Conservation (phyloP, 2,113 vertebrate species). For the Cyprinodon tularosa region DNA sequence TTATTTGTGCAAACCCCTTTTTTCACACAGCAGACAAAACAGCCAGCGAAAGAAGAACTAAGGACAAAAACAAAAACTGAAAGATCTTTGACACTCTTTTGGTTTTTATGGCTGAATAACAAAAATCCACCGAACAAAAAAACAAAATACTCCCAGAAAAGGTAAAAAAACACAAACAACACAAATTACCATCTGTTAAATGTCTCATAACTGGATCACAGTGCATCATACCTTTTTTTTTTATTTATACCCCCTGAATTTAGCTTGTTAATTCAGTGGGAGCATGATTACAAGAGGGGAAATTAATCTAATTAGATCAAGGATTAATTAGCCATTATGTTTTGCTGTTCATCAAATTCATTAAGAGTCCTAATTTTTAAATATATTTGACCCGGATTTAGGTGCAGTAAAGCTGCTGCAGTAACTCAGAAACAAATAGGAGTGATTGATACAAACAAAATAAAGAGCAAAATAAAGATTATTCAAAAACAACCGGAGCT, state of each 20-base stretch:
- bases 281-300: conserved; percentile 18
- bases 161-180: neutral
- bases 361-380: neutral
- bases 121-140: neutral
- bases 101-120: neutral
- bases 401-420: neutral
- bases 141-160: neutral
- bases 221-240: neutral
- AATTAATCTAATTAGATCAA: conserved; percentile 9
- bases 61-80: neutral
- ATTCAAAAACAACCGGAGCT: neutral
- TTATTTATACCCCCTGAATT: conserved; percentile 19
- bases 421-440: neutral
- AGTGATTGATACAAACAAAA: neutral
- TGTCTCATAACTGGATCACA: conserved; percentile 27
- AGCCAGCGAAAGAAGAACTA: neutral
- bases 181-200: conserved; percentile 15
- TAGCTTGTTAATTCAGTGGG: neutral
- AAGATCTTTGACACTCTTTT: neutral
- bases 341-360: neutral
- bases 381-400: neutral
- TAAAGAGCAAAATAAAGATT: neutral
- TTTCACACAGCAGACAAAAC: neutral
- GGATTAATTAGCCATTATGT: neutral
- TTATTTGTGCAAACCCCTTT: neutral